Base-by-base conservation (phyloP, 23 tunicate genomes). In the Oikopleura vanhoeffeni region DNA sequence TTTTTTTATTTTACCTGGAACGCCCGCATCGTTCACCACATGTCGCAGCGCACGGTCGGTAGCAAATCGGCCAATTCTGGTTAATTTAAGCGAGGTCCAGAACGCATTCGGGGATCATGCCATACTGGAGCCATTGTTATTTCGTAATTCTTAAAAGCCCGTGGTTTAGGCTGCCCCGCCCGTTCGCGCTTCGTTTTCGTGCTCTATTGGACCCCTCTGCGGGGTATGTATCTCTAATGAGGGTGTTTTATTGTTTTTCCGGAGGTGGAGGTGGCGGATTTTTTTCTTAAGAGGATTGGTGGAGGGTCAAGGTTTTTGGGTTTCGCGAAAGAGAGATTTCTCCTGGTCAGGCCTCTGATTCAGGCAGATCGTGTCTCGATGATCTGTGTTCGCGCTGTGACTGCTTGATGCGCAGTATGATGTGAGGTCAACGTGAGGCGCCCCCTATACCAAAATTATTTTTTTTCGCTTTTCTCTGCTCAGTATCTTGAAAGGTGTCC, bases 321-420 rank as follows among this genome's bases (percentile, higher is more conserved):
- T n/a, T n/a, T n/a, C n/a, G n/a, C n/a, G n/a, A n/a, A n/a, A n/a
- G n/a, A n/a, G n/a, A n/a, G n/a, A n/a, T n/a, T n/a, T n/a, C n/a
- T n/a, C n/a, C n/a, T n/a, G n/a, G n/a, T n/a, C n/a, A n/a, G n/a
- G n/a, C n/a, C n/a, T n/a, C n/a, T n/a, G n/a, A n/a, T n/a, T n/a
- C n/a, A n/a, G n/a, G 24, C 24, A 49, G 64, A 49, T 24, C 24
- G 18, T 13, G 13, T 13, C 24, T 49, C 64, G 64, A 49, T 49
- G 64, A 49, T 49, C 64, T 49, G 64, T 49, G 64, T 49, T 49
- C n/a, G 64, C 64, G 64, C 64, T 49, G 64, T 49, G 64, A 49
- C 64, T 49, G 64, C 64, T n/a, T n/a, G n/a, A n/a, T 49, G 64
- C 24, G 64, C 64, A 8, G 64, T 24, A 24, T 24, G 13, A 49